Evolutionary conservation across 64 coral and sea anemone species (phyloP).

Genomic region (Actinia equina): DNA sequence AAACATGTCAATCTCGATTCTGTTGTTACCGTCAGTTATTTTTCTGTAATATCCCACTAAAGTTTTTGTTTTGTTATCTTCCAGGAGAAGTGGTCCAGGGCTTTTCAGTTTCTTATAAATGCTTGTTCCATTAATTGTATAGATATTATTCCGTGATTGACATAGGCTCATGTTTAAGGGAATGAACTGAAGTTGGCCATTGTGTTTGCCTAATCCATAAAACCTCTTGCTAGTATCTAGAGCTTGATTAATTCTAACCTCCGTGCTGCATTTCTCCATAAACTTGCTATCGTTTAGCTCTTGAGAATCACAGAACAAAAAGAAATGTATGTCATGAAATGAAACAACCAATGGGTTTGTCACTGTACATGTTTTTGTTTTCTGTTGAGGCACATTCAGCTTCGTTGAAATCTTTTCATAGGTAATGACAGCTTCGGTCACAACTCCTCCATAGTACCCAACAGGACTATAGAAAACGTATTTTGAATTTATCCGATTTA

Average conservation of each 20-base stretch:
- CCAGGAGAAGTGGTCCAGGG: neutral
- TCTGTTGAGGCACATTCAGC: neutral
- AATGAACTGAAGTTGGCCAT: neutral
- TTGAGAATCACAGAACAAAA: neutral
- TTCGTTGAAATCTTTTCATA: neutral
- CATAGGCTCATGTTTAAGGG: neutral
- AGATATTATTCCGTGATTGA: neutral
- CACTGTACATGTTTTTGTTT: too few species aligned
- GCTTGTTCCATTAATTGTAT: neutral
- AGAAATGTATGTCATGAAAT: neutral
- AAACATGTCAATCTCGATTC: neutral
- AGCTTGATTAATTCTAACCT: neutral
- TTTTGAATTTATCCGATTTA: neutral
- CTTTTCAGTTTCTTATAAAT: neutral
- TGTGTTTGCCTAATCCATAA: neutral
- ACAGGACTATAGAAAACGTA: neutral
- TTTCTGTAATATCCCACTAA: neutral
- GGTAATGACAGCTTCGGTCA: neutral
- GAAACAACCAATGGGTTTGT: neutral
- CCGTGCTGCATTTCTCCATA: neutral
- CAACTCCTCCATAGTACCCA: neutral
- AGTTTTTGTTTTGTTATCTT: neutral
- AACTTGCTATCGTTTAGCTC: neutral
- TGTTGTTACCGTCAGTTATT: neutral
- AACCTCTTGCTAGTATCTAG: neutral